A percentile compares a stretch with the other conserved stretches of the same genome.
These are phyloP conservation scores for Zaprionus ghesquierei DNA, from an alignment of 1,140 invertebrate genomes.

Conservation along the genomic window DNA sequence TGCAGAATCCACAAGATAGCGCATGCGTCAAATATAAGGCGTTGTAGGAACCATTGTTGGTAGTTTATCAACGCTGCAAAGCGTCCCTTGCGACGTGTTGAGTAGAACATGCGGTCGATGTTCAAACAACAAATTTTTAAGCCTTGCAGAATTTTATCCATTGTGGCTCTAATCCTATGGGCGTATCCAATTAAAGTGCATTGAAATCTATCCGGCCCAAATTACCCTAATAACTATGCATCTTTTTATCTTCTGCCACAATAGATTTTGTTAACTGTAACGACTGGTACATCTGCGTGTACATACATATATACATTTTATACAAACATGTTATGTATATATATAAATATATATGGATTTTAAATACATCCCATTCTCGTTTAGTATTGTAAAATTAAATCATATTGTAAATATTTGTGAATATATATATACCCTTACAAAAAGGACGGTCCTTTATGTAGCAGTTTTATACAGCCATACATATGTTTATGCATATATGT, in stretches of 20 bases:
- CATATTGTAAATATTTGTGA: too few relatives aligned
- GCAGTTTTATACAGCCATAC: too few relatives aligned
- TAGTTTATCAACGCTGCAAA: constrained; percentile 54
- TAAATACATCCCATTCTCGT: too few relatives aligned
- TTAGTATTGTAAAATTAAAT: too few relatives aligned
- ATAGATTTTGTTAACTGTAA: not conserved
- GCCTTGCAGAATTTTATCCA: not conserved
- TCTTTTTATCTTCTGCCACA: not conserved
- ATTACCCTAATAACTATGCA: not conserved
- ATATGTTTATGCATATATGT: too few relatives aligned
- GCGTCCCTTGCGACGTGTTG: constrained; percentile 4
- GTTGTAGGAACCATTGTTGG: constrained; percentile 23
- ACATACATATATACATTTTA: not conserved
- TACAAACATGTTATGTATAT: not conserved
- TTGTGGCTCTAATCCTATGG: not conserved
- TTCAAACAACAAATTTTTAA: not conserved
- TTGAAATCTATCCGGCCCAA: not conserved
- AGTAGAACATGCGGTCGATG: not conserved
- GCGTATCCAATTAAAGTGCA: not conserved
- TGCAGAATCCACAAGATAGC: constrained; percentile 69
- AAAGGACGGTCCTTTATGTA: too few relatives aligned
- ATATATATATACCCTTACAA: too few relatives aligned
- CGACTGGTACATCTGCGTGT: not conserved
- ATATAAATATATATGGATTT: not conserved
- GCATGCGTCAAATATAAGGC: constrained; percentile 59